phyloP scores from a whole-genome alignment of 2,797 vertebrate species.

The Acrossocheilus wenchowensis region DNA sequence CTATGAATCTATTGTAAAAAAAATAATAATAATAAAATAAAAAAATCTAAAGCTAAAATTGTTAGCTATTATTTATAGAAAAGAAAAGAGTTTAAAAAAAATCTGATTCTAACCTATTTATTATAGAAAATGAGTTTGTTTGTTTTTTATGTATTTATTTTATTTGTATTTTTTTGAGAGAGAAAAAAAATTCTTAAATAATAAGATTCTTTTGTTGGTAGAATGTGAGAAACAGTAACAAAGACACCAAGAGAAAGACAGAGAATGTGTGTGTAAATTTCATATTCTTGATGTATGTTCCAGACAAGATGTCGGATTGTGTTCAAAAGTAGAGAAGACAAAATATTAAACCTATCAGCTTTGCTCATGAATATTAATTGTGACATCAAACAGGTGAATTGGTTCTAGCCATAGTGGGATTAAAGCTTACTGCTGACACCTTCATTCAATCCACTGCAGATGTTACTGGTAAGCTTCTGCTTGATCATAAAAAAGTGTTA shows the following conservation, averaged over 20 bases:
- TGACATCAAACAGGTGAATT: background rate
- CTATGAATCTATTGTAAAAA: background rate
- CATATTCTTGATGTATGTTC: background rate
- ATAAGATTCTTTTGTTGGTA: too few species aligned
- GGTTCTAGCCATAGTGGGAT: background rate
- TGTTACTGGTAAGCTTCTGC: background rate
- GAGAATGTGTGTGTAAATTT: background rate
- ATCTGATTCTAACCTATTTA: too few species aligned
- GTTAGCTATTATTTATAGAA: background rate
- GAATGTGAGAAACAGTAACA: too few species aligned
- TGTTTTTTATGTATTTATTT: too few species aligned
- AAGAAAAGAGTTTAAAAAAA: too few species aligned
- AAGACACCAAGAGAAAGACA: too few species aligned
- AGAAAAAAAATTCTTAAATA: too few species aligned
- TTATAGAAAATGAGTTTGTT: too few species aligned
- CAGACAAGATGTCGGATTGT: background rate
- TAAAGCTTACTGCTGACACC: background rate
- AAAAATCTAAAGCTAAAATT: background rate
- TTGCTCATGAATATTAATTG: constrained; percentile 13
- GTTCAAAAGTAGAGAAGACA: background rate
- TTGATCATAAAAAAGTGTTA: background rate
- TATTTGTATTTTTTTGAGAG: too few species aligned
- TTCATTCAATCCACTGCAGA: background rate
- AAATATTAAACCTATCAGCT: constrained; percentile 8
- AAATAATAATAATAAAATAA: too few species aligned